These are phyloP conservation scores for Stercorarius parasiticus DNA, from an alignment of 2,113 vertebrate species.

Conservation along the genomic window DNA sequence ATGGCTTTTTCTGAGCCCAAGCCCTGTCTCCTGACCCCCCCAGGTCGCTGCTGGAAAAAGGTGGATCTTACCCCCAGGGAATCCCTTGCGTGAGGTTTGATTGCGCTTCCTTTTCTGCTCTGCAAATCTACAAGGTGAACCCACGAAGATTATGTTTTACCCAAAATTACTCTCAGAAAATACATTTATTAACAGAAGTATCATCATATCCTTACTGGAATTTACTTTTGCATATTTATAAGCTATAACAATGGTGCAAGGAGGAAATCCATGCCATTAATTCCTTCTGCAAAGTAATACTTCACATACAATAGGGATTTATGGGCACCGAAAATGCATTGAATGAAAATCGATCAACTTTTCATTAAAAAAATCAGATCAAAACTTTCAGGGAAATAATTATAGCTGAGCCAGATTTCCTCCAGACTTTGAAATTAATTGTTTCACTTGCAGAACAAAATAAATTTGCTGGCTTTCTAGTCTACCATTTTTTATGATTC, in stretches of 20 bases:
- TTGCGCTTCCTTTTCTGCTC: neutral
- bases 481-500: neutral
- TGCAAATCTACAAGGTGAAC: neutral
- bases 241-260: neutral
- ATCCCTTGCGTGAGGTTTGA: neutral
- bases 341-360: neutral
- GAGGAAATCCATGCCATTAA: constrained; percentile 3
- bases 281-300: neutral
- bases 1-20: neutral
- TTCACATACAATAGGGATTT: neutral
- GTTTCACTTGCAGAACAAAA: neutral
- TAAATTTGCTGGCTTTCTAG: neutral
- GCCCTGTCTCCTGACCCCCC: rapidly evolving
- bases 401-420: neutral
- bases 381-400: neutral
- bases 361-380: neutral
- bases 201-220: neutral
- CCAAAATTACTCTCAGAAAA: neutral
- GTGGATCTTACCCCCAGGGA: neutral
- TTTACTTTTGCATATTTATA: constrained; percentile 10
- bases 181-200: neutral
- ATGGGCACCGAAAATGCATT: neutral
- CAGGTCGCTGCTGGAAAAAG: neutral
- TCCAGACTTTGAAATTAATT: neutral
- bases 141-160: neutral